Evolutionary conservation across 64 coral and sea anemone genomes (phyloP).

Genomic region (Acropora yongei): DNA sequence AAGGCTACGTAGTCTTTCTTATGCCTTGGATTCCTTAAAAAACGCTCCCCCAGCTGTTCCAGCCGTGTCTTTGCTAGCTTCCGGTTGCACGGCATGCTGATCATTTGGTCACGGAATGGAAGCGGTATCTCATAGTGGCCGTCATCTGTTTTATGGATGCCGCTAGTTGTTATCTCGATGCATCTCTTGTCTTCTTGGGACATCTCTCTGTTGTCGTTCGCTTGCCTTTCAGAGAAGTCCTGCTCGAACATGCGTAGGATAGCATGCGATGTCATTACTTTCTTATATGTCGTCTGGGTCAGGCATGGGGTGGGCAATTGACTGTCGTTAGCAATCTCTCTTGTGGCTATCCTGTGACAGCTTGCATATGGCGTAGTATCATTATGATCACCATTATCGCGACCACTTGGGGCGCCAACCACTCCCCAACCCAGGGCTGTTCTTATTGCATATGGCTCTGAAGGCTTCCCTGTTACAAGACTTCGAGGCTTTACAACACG

Average conservation of each 20-base stretch:
- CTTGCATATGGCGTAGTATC: constrained; percentile 44
- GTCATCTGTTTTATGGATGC: not conserved
- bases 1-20: not conserved
- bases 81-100: not conserved
- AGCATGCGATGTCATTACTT: not conserved
- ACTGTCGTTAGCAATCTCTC: not conserved
- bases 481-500: constrained; percentile 35
- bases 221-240: not conserved
- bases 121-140: not conserved
- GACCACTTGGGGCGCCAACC: constrained; percentile 40
- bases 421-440: constrained; percentile 56
- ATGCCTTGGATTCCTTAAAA: not conserved
- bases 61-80: not conserved
- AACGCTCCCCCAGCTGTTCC: not conserved
- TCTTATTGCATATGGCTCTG: constrained; percentile 55
- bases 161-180: constrained; percentile 17
- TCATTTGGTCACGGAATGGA: not conserved
- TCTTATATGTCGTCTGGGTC: not conserved
- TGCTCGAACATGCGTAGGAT: constrained; percentile 3
- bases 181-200: not conserved
- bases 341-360: constrained; percentile 34
- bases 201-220: not conserved
- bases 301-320: not conserved
- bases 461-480: constrained; percentile 37
- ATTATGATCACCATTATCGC: constrained; percentile 27